Conservation (phyloP, 2,888 invertebrate genomes). For the Ligdia adustata region DNA sequence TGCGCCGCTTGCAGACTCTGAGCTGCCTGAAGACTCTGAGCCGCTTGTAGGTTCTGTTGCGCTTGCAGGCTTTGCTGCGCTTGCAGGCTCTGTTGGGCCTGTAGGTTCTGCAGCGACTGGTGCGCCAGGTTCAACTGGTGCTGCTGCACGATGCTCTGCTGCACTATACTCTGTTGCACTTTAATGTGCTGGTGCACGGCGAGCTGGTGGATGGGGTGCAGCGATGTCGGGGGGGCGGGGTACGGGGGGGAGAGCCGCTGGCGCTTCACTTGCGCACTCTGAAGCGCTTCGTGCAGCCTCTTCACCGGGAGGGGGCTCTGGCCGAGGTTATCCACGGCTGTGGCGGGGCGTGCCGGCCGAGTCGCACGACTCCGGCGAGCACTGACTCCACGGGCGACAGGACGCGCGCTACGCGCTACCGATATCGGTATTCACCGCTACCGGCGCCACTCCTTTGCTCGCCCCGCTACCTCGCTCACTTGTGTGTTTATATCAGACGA, state of each 20-base stretch:
- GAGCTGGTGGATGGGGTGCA: slow-evolving; percentile 76
- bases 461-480: not conserved
- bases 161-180: slow-evolving; percentile 78
- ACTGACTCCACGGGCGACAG: slow-evolving; percentile 75
- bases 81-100: slow-evolving; percentile 64
- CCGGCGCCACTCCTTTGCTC: slow-evolving; percentile 56
- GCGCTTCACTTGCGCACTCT: slow-evolving; percentile 84
- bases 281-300: slow-evolving; percentile 85
- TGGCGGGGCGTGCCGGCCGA: slow-evolving; percentile 81
- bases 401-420: slow-evolving; percentile 69
- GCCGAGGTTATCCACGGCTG: slow-evolving; percentile 84
- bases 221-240: slow-evolving; percentile 77
- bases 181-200: slow-evolving; percentile 79
- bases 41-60: slow-evolving; percentile 57
- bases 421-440: slow-evolving; percentile 64
- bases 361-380: slow-evolving; percentile 83
- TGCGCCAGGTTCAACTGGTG: slow-evolving; percentile 78
- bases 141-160: slow-evolving; percentile 79
- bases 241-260: slow-evolving; percentile 85
- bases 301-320: slow-evolving; percentile 83
- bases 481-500: not conserved
- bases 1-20: slow-evolving; percentile 56
- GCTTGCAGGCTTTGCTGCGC: slow-evolving; percentile 60
- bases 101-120: slow-evolving; percentile 73
- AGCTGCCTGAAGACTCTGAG: slow-evolving; percentile 58